phyloP scores from a whole-genome alignment of 2,113 vertebrate species.

The Scatophagus argus region DNA sequence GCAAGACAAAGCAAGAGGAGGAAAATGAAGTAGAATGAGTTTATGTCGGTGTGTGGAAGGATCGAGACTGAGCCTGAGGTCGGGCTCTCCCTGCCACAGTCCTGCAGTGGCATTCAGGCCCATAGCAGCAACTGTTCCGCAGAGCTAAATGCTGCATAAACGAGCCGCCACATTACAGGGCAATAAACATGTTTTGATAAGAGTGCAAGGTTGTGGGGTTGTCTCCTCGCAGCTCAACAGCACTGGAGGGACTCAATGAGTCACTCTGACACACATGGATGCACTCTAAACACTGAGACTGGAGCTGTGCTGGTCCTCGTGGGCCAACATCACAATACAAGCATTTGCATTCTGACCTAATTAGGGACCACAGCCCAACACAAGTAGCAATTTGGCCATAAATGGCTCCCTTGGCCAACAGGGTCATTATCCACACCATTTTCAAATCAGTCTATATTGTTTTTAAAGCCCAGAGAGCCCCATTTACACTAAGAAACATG shows the following conservation, averaged over 20 bases:
- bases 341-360: conserved; percentile 81
- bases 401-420: conserved; percentile 65
- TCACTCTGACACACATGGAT: conserved; percentile 70
- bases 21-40: conserved; percentile 31
- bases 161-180: conserved; percentile 37
- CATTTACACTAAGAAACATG: conserved; percentile 31
- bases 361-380: conserved; percentile 71
- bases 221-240: conserved; percentile 37
- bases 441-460: conserved; percentile 76
- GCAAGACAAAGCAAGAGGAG: neutral
- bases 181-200: conserved; percentile 67
- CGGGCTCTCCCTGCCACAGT: neutral
- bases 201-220: conserved; percentile 64
- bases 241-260: conserved; percentile 65
- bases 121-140: conserved; percentile 2
- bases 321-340: conserved; percentile 69
- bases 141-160: conserved; percentile 45
- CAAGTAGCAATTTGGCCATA: conserved; percentile 72
- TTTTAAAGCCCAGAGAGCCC: conserved; percentile 49
- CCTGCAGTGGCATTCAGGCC: neutral
- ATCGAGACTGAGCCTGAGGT: conserved; percentile 46
- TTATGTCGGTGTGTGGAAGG: conserved; percentile 14
- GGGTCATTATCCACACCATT: conserved; percentile 70
- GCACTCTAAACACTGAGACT: conserved; percentile 64
- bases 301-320: conserved; percentile 46